phyloP scores from a whole-genome alignment of 2,888 invertebrate genomes.

The Augiades crinisus region DNA sequence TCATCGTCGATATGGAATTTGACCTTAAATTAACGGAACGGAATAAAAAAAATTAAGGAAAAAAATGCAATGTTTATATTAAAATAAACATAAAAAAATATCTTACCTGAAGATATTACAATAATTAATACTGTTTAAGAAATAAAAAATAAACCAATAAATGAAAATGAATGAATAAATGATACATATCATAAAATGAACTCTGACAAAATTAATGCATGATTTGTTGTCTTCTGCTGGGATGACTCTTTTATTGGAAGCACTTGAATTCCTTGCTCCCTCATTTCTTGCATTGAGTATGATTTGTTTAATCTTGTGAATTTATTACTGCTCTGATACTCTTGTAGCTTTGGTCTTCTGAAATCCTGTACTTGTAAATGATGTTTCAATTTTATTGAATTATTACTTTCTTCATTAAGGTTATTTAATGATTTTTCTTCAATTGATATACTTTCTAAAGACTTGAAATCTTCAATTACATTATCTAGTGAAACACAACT shows the following conservation, averaged over 20 bases:
- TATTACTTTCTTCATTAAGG: slow-evolving; percentile 27
- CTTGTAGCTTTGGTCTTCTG: slow-evolving; percentile 54
- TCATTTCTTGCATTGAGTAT: slow-evolving; percentile 56
- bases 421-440: slow-evolving; percentile 18
- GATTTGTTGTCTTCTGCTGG: slow-evolving; percentile 43
- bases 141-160: background rate
- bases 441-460: slow-evolving; percentile 48
- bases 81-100: background rate
- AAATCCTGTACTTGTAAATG: slow-evolving; percentile 56
- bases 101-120: background rate
- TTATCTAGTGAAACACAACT: slow-evolving; percentile 46
- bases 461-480: slow-evolving; percentile 57
- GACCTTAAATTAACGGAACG: slow-evolving; percentile 69
- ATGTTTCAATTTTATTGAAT: slow-evolving; percentile 30
- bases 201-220: slow-evolving; percentile 58
- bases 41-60: background rate
- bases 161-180: too few species aligned
- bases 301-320: slow-evolving; percentile 50
- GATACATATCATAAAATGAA: slow-evolving; percentile 52
- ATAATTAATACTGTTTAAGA: background rate
- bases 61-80: background rate
- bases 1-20: slow-evolving; percentile 90
- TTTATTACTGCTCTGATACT: slow-evolving; percentile 41
- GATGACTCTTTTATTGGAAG: slow-evolving; percentile 35
- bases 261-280: slow-evolving; percentile 49